Conservation (phyloP, 2,888 invertebrate genomes). For the Microchrysa polita region DNA sequence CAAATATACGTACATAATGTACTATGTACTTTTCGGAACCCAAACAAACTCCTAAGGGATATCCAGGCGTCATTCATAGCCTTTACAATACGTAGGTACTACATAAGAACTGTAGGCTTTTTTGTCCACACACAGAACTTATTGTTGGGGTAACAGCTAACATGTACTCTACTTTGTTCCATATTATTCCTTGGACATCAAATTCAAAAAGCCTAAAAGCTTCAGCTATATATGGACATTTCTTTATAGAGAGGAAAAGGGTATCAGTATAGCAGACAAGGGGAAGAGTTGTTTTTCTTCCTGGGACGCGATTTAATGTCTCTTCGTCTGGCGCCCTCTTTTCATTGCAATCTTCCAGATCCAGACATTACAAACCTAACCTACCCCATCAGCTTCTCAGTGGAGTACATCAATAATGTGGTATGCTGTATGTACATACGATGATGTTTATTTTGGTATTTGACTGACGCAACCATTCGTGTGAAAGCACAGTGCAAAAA, state of each 20-base stretch:
- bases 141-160: conserved; percentile 6
- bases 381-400: conserved; percentile 41
- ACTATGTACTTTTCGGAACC: conserved; percentile 17
- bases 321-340: neutral
- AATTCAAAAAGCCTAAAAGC: conserved; percentile 14
- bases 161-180: too few species aligned
- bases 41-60: conserved; percentile 41
- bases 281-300: conserved; percentile 10
- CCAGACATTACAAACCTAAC: conserved; percentile 46
- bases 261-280: neutral
- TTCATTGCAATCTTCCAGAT: conserved; percentile 25
- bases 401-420: conserved; percentile 14
- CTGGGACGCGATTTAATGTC: neutral
- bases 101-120: neutral
- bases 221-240: neutral
- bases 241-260: neutral
- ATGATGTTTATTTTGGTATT: too few species aligned
- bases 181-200: conserved; percentile 3
- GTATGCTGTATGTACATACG: neutral
- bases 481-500: too few species aligned
- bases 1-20: neutral
- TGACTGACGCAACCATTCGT: too few species aligned
- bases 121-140: neutral
- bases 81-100: neutral
- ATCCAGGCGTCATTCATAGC: neutral